These are phyloP conservation scores for Xenopus borealis DNA, from an alignment of 2,113 vertebrate species.

Conservation along the genomic window DNA sequence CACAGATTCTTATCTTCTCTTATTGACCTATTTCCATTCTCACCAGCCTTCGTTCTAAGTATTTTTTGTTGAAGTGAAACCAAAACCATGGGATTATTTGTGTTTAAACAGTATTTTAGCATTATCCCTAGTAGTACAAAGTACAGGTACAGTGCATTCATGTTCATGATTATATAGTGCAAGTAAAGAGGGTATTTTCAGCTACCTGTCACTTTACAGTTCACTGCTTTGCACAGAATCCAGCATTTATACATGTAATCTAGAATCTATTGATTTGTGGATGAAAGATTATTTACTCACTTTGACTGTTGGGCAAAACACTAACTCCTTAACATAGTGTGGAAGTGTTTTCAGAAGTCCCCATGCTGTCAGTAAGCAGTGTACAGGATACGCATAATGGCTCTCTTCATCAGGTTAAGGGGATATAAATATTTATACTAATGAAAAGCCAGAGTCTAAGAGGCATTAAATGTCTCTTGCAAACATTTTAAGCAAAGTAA, in stretches of 20 bases:
- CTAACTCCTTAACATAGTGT: background rate
- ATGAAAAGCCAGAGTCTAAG: constrained; percentile 28
- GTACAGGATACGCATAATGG: constrained; percentile 12
- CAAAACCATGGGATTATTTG: too few relatives aligned
- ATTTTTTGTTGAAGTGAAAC: too few relatives aligned
- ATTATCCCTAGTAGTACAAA: too few relatives aligned
- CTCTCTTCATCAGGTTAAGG: constrained; percentile 4
- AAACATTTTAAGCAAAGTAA: constrained; percentile 6
- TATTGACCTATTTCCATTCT: too few relatives aligned
- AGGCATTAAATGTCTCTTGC: background rate
- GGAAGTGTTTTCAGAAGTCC: constrained; percentile 12
- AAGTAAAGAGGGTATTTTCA: too few relatives aligned
- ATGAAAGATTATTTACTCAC: background rate
- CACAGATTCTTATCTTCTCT: too few relatives aligned
- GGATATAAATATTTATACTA: constrained; percentile 22
- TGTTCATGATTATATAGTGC: too few relatives aligned
- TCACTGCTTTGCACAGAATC: too few relatives aligned
- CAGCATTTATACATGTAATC: background rate
- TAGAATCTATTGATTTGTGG: background rate
- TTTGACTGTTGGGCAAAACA: background rate
- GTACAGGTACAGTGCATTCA: too few relatives aligned
- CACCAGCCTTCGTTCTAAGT: too few relatives aligned
- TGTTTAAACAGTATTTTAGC: too few relatives aligned
- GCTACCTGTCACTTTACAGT: too few relatives aligned
- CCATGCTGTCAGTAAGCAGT: background rate